These are phyloP conservation scores for Epizoanthus scotinus DNA, from an alignment of 92 coral and sea anemone genomes.

Conservation along the genomic window DNA sequence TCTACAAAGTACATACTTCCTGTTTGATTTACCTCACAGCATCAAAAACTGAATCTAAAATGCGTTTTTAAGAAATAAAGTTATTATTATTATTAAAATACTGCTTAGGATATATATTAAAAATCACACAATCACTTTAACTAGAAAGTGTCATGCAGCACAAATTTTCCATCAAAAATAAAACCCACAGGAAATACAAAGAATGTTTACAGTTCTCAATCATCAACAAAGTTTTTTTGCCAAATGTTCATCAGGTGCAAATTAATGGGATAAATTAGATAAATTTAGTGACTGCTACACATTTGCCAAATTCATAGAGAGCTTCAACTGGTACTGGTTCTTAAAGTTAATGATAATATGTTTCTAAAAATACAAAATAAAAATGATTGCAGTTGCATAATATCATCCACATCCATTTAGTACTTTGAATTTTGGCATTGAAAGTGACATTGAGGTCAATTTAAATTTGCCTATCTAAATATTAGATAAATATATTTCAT, in stretches of 20 bases:
- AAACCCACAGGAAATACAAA: background rate
- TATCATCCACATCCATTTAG: background rate
- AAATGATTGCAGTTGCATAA: background rate
- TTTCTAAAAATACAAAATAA: background rate
- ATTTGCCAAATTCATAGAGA: background rate
- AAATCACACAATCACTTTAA: background rate
- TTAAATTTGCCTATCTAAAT: background rate
- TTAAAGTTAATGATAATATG: too few relatives aligned
- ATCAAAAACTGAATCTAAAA: background rate
- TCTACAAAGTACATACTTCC: conserved; percentile 17
- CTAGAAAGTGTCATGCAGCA: background rate
- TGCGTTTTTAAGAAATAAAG: too few relatives aligned
- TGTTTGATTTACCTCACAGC: conserved; percentile 1
- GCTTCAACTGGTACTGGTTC: too few relatives aligned
- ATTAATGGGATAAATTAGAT: background rate
- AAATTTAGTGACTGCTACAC: background rate
- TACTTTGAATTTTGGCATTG: too few relatives aligned
- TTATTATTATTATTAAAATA: too few relatives aligned
- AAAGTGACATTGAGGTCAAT: background rate
- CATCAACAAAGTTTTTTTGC: background rate
- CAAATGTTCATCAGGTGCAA: background rate
- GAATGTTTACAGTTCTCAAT: background rate
- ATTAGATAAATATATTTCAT: background rate
- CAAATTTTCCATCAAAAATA: background rate
- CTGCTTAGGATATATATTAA: background rate